Percentiles rank a stretch among this genome's conserved stretches.
Evolutionary conservation across 2,888 invertebrate species (phyloP).

Genomic region (Nemotelus pantherinus): DNA sequence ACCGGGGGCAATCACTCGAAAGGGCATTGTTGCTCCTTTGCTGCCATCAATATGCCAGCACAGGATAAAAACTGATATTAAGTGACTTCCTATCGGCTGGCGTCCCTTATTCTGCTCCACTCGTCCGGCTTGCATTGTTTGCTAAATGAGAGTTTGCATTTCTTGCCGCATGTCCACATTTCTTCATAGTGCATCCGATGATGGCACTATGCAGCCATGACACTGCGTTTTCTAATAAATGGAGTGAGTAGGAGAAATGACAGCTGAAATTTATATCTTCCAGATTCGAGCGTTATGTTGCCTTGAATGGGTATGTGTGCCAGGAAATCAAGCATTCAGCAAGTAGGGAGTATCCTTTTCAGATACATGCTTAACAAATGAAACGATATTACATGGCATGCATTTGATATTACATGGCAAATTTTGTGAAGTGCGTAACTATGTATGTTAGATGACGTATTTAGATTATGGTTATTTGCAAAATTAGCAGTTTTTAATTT

Average conservation of each 20-base stretch:
- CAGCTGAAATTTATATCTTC: constrained; percentile 15
- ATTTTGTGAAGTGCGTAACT: too few relatives aligned
- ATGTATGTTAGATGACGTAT: too few relatives aligned
- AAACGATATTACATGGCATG: too few relatives aligned
- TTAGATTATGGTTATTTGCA: too few relatives aligned
- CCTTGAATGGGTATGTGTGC: background rate
- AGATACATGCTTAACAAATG: too few relatives aligned
- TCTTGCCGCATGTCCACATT: constrained; percentile 40
- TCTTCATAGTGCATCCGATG: constrained; percentile 29
- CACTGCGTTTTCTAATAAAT: constrained; percentile 18
- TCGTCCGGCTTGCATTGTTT: constrained; percentile 20
- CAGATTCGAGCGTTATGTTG: background rate
- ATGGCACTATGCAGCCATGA: constrained; percentile 18
- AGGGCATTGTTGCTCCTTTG: constrained; percentile 24
- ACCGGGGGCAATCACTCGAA: constrained; percentile 27
- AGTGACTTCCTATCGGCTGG: constrained; percentile 29
- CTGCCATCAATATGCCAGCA: constrained; percentile 7
- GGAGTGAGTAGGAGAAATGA: background rate
- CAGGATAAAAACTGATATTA: constrained; percentile 32
- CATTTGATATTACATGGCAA: too few relatives aligned
- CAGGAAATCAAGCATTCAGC: constrained; percentile 9
- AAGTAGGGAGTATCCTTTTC: too few relatives aligned
- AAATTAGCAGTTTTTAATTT: too few relatives aligned
- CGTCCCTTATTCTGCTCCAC: constrained; percentile 14
- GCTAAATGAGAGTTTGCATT: constrained; percentile 35